Evolutionary conservation across 2,113 vertebrate genomes (phyloP).

Genomic region (Pluvialis apricaria): DNA sequence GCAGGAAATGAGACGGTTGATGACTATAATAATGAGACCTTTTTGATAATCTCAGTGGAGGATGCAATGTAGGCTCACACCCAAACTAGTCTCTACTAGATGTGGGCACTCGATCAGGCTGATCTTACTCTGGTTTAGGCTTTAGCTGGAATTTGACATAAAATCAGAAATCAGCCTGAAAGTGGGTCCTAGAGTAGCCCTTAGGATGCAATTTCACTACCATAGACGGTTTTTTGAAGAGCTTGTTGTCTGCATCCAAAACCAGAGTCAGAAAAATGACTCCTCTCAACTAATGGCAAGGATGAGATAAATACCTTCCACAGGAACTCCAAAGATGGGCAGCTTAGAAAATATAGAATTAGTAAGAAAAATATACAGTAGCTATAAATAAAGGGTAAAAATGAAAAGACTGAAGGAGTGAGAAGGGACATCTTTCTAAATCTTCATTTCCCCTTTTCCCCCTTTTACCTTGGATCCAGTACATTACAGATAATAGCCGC

Average conservation of each 20-base stretch:
- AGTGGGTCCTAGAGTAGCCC: background rate
- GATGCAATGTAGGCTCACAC: background rate
- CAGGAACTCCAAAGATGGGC: background rate
- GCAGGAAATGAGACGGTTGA: conserved; percentile 58
- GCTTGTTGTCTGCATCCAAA: background rate
- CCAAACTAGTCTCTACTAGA: background rate
- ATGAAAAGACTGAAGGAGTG: background rate
- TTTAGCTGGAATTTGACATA: background rate
- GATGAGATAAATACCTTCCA: background rate
- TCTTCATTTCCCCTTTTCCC: background rate
- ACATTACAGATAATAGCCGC: background rate
- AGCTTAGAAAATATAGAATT: background rate
- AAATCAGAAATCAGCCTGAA: background rate
- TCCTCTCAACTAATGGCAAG: background rate
- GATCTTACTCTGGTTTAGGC: background rate
- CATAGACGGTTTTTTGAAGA: background rate
- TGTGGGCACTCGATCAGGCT: background rate
- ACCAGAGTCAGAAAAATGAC: background rate
- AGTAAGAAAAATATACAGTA: background rate
- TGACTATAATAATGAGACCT: conserved; percentile 47
- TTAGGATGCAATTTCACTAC: background rate
- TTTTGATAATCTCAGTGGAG: conserved; percentile 50
- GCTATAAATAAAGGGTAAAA: background rate
- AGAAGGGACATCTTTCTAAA: background rate
- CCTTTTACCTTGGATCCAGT: background rate